Conservation (phyloP, 1,140 invertebrate genomes). For the Megathymus violae region DNA sequence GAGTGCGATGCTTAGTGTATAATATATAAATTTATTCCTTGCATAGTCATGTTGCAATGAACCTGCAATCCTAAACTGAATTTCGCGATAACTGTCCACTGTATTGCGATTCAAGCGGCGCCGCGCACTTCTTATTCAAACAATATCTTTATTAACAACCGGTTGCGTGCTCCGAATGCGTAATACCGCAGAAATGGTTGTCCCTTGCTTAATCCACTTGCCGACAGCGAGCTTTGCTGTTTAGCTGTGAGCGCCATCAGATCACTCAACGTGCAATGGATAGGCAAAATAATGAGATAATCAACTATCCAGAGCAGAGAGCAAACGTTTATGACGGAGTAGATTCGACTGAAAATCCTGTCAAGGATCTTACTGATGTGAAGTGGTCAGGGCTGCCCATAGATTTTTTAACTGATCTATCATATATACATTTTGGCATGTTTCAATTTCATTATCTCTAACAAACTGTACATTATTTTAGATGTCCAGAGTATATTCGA, state of each 20-base stretch:
- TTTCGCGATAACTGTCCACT: slow-evolving; percentile 30
- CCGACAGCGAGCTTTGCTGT: slow-evolving; percentile 6
- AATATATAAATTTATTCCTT: neutral
- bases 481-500: too few species aligned
- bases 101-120: slow-evolving; percentile 37
- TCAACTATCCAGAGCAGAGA: too few species aligned
- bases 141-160: slow-evolving; percentile 53
- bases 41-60: slow-evolving; percentile 1
- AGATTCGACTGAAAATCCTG: too few species aligned
- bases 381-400: too few species aligned
- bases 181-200: slow-evolving; percentile 33
- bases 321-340: too few species aligned
- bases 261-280: neutral
- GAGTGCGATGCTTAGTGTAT: neutral
- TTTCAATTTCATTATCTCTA: too few species aligned
- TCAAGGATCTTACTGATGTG: too few species aligned
- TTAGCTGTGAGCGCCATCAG: neutral
- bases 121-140: slow-evolving; percentile 39
- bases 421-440: too few species aligned
- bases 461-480: too few species aligned
- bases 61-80: slow-evolving; percentile 17
- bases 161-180: slow-evolving; percentile 35
- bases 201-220: slow-evolving; percentile 22
- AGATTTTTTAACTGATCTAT: too few species aligned
- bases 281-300: too few species aligned